Percentiles rank a stretch among this genome's conserved stretches.
Conservation (phyloP, 2,113 vertebrate species). For the Corythornis vintsioides region DNA sequence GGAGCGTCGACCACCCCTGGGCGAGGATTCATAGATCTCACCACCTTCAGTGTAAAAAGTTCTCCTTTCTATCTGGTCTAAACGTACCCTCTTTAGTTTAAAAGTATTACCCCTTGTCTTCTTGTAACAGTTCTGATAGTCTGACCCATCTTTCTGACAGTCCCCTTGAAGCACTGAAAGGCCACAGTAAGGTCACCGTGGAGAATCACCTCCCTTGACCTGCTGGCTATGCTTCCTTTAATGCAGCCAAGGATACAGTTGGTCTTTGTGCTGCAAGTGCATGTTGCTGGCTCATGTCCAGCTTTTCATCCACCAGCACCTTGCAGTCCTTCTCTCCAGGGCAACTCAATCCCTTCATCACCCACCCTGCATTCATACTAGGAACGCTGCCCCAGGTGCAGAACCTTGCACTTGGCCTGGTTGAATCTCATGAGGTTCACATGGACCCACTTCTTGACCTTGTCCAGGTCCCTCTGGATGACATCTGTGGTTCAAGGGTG, state of each 20-base stretch:
- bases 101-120: background rate
- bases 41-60: background rate
- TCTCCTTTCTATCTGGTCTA: background rate
- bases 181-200: background rate
- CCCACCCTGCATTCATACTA: background rate
- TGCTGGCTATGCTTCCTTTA: background rate
- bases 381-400: background rate
- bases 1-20: background rate
- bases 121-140: background rate
- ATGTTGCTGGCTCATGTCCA: background rate
- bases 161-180: background rate
- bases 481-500: background rate
- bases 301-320: background rate
- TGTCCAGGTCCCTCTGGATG: background rate
- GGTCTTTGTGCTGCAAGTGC: background rate
- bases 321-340: background rate
- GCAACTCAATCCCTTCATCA: background rate
- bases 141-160: background rate
- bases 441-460: background rate
- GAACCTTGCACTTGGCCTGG: background rate
- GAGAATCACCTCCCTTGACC: background rate
- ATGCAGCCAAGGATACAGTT: background rate
- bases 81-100: background rate
- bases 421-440: background rate
- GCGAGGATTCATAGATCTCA: background rate